Percentiles rank a stretch among this genome's conserved stretches.
Evolutionary conservation across 2,113 vertebrate genomes (phyloP).

Genomic region (Cyanoramphus novaezelandiae): DNA sequence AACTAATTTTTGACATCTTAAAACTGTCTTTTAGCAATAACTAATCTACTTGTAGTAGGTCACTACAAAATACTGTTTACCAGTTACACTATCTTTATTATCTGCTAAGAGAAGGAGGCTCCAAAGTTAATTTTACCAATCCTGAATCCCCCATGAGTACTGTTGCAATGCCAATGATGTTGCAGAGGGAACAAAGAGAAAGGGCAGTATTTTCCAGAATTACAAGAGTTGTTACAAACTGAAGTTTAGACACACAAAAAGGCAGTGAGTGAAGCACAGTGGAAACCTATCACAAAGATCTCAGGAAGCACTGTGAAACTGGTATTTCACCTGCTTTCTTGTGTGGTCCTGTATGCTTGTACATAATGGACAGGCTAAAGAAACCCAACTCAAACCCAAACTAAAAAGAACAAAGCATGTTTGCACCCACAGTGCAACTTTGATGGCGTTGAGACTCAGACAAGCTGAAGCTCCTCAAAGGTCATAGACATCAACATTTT

Average conservation of each 20-base stretch:
- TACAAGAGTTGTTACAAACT: background rate
- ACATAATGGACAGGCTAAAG: background rate
- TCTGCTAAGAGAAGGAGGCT: background rate
- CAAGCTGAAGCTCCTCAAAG: background rate
- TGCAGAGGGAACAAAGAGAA: background rate
- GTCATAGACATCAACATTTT: background rate
- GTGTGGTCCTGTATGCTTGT: background rate
- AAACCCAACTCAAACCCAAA: background rate
- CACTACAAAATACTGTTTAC: background rate
- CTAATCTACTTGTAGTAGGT: background rate
- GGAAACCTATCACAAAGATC: background rate
- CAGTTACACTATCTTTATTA: background rate
- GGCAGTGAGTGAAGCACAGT: background rate
- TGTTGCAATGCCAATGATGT: background rate
- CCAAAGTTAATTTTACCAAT: background rate
- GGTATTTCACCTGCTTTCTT: background rate
- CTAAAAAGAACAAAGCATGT: background rate
- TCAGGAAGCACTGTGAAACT: background rate
- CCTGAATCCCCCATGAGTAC: background rate
- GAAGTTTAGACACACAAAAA: background rate
- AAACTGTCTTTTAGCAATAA: background rate
- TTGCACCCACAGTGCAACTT: background rate
- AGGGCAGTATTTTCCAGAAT: background rate
- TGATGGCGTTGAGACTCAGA: background rate
- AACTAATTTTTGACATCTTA: background rate